Conservation (phyloP, 2,113 vertebrate species). For the Eclectus roratus region DNA sequence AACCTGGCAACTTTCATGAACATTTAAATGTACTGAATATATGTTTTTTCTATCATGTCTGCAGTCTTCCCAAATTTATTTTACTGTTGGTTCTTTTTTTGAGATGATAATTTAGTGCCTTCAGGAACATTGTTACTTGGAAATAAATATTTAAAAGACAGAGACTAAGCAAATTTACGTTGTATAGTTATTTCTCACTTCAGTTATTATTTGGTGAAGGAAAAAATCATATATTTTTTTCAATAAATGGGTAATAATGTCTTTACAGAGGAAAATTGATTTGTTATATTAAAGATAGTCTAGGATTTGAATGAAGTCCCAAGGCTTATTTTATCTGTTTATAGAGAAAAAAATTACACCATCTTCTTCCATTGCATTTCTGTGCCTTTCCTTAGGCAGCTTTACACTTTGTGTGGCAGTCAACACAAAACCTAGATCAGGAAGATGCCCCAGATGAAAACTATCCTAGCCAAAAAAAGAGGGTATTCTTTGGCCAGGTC, state of each 20-base stretch:
- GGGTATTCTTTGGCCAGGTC: neutral
- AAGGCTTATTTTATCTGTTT: neutral
- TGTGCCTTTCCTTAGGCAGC: neutral
- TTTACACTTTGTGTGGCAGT: neutral
- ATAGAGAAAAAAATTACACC: neutral
- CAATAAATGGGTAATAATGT: neutral
- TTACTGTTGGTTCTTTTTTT: neutral
- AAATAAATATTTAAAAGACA: neutral
- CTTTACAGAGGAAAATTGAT: neutral
- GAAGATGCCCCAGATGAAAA: neutral
- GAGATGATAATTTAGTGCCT: neutral
- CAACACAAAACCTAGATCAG: rapidly evolving
- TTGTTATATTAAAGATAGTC: neutral
- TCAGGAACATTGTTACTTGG: neutral
- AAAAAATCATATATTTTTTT: neutral
- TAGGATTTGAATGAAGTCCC: neutral
- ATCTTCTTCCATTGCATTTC: neutral
- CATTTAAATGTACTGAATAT: neutral
- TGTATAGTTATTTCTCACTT: neutral
- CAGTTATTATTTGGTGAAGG: neutral
- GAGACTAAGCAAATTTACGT: neutral
- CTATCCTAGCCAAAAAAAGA: neutral
- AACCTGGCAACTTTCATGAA: neutral
- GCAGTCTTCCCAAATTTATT: neutral
- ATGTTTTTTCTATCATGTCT: neutral